Conservation (phyloP, 2,888 invertebrate species). For the Phortica okadai region DNA sequence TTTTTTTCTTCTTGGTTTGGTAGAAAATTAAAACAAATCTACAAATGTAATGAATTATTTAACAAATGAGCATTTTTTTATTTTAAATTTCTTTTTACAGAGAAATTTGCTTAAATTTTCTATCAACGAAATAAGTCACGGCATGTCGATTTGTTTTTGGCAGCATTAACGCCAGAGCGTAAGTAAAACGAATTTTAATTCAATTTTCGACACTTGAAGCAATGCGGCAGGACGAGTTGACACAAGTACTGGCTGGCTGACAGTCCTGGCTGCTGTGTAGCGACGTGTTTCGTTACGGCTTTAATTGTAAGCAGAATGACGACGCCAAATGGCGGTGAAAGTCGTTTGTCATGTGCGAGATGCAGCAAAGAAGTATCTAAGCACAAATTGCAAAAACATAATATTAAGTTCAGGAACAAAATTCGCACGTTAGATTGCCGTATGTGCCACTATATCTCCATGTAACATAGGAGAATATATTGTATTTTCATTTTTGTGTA, state of each 20-base stretch:
- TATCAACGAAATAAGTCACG: not conserved
- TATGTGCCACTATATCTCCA: too few relatives aligned
- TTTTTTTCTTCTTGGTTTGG: not conserved
- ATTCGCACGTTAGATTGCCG: too few relatives aligned
- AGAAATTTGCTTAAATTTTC: slow-evolving; percentile 57
- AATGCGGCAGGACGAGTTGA: slow-evolving; percentile 37
- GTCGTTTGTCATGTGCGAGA: slow-evolving; percentile 60
- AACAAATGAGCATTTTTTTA: not conserved
- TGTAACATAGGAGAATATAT: too few relatives aligned
- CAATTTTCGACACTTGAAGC: slow-evolving; percentile 57
- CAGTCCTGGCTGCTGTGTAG: slow-evolving; percentile 47
- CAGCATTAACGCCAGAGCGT: slow-evolving; percentile 22
- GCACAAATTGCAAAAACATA: not conserved
- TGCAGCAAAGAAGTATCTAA: not conserved
- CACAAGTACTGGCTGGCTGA: slow-evolving; percentile 17
- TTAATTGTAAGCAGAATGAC: slow-evolving; percentile 71
- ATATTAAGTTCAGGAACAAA: too few relatives aligned
- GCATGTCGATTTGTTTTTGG: not conserved
- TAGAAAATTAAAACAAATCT: slow-evolving; percentile 18
- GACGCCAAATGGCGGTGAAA: slow-evolving; percentile 67
- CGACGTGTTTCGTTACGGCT: slow-evolving; percentile 41
- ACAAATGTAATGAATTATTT: not conserved
- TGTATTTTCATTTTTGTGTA: not conserved
- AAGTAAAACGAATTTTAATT: slow-evolving; percentile 65
- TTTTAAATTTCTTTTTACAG: not conserved